Evolutionary conservation across 1,140 invertebrate species (phyloP).

Genomic region (Brachionus rotundiformis): DNA sequence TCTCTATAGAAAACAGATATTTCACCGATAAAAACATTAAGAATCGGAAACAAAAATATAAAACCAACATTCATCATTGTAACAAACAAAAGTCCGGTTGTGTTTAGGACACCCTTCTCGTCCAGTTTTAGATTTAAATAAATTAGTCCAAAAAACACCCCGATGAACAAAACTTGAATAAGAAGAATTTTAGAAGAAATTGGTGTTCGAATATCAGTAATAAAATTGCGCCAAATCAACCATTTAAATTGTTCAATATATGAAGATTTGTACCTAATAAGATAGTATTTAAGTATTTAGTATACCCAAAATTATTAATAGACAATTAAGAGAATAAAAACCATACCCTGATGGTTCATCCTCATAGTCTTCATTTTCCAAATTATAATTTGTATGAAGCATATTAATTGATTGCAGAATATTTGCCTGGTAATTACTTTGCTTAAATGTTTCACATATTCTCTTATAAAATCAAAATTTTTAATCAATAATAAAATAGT

Average conservation of each 20-base stretch:
- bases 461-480: constrained; percentile 37
- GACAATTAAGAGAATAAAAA: too few relatives aligned
- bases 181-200: constrained; percentile 2
- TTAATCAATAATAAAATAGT: not conserved
- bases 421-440: constrained; percentile 1
- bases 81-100: constrained; percentile 33
- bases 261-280: constrained; percentile 5
- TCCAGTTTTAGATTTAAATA: constrained; percentile 36
- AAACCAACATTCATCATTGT: constrained; percentile 76
- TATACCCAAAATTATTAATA: too few relatives aligned
- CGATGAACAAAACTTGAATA: constrained; percentile 44
- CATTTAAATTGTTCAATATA: constrained; percentile 50
- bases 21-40: constrained; percentile 57
- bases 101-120: constrained; percentile 43
- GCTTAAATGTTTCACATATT: constrained; percentile 53
- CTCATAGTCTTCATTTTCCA: not conserved
- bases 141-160: constrained; percentile 45
- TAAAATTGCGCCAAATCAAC: constrained; percentile 47
- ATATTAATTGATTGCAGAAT: constrained; percentile 48
- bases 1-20: constrained; percentile 78
- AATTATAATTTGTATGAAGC: not conserved
- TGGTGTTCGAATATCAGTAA: constrained; percentile 16
- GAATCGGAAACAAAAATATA: constrained; percentile 60
- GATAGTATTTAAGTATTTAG: too few relatives aligned
- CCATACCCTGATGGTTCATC: not conserved